A percentile compares a stretch with the other conserved stretches of the same genome.
phyloP scores from a whole-genome alignment of 2,113 vertebrate species.

The Dolichotis patagonum region DNA sequence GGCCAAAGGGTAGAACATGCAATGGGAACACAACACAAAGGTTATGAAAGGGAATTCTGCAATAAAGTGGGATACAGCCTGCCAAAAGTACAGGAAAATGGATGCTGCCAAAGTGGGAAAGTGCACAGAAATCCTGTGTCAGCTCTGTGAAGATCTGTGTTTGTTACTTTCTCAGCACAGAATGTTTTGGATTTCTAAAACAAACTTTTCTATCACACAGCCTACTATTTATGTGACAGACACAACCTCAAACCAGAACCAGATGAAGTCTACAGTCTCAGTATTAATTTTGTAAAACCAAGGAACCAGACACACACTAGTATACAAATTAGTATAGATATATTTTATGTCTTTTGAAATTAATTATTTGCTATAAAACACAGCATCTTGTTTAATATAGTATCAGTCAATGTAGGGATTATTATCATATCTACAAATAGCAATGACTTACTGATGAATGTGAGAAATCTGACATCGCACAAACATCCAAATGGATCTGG shows the following conservation, averaged over 20 bases:
- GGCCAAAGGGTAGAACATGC: constrained; percentile 29
- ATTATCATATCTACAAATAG: not conserved
- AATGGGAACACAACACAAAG: constrained; percentile 48
- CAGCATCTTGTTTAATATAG: not conserved
- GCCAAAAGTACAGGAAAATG: not conserved
- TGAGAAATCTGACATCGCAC: not conserved
- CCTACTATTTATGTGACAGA: not conserved
- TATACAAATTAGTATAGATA: not conserved
- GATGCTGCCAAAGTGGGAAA: not conserved
- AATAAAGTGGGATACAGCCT: not conserved
- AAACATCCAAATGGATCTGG: not conserved
- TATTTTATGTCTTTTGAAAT: not conserved
- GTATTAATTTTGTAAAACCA: not conserved
- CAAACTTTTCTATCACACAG: not conserved
- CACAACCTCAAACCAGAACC: not conserved
- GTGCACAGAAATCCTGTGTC: not conserved
- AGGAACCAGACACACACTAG: not conserved
- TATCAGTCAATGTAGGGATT: not conserved
- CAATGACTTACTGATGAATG: not conserved
- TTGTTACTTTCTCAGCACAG: not conserved
- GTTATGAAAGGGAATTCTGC: not conserved
- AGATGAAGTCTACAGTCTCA: not conserved
- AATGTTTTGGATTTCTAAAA: not conserved
- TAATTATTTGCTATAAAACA: constrained; percentile 45
- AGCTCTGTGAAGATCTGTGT: not conserved